Conservation (phyloP, 2,888 invertebrate genomes). For the Nemotelus pantherinus region DNA sequence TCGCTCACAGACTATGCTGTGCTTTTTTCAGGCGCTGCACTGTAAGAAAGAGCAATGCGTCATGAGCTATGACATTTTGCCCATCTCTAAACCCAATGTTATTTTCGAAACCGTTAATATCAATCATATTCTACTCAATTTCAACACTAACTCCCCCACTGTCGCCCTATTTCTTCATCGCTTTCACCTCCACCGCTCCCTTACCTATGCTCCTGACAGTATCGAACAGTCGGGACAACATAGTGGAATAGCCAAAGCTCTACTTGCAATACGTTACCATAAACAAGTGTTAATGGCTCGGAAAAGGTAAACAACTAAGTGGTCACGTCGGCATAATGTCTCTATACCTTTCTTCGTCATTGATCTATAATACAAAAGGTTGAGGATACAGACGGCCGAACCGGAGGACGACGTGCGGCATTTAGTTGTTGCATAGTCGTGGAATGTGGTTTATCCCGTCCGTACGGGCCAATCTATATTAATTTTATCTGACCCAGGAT, state of each 20-base stretch:
- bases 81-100: too few relatives aligned
- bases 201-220: neutral
- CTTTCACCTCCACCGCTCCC: neutral
- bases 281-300: slow-evolving; percentile 34
- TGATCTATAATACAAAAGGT: slow-evolving; percentile 30
- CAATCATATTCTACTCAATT: slow-evolving; percentile 1
- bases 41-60: too few relatives aligned
- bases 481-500: slow-evolving; percentile 30
- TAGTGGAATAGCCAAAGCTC: neutral
- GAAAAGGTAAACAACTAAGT: slow-evolving; percentile 43
- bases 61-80: too few relatives aligned
- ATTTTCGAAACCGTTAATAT: neutral
- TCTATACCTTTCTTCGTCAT: slow-evolving; percentile 7
- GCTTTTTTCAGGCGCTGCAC: too few relatives aligned
- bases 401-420: neutral
- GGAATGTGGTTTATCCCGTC: neutral
- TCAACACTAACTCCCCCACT: neutral
- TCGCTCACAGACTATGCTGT: too few relatives aligned
- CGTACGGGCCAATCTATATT: slow-evolving; percentile 37
- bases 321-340: slow-evolving; percentile 42
- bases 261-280: slow-evolving; percentile 22
- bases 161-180: too few relatives aligned
- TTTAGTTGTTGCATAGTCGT: neutral
- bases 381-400: neutral
- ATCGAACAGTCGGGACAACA: neutral